Conservation (phyloP, 1,140 invertebrate species). For the Pachypsylla venusta region DNA sequence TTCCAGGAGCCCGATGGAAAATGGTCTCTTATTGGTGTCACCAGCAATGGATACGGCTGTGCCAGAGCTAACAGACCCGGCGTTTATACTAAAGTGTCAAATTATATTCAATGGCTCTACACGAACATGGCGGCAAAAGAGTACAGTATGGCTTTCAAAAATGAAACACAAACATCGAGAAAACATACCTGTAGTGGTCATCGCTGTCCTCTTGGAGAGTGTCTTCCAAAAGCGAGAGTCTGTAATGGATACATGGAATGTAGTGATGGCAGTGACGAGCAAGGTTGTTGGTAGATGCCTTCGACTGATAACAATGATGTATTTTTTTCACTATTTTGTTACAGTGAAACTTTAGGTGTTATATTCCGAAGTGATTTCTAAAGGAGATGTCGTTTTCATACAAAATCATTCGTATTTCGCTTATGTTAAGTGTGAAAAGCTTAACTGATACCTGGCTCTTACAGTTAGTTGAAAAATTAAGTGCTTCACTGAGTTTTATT, state of each 20-base stretch:
- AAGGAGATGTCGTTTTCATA: too few relatives aligned
- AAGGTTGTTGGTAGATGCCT: conserved; percentile 28
- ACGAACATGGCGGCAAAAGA: conserved; percentile 33
- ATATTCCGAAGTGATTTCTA: too few relatives aligned
- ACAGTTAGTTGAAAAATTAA: too few relatives aligned
- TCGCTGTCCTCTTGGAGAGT: conserved; percentile 58
- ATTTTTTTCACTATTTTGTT: too few relatives aligned
- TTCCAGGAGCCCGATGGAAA: conserved; percentile 36
- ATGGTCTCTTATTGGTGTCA: conserved; percentile 54
- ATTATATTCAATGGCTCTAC: conserved; percentile 63
- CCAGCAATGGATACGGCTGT: conserved; percentile 76
- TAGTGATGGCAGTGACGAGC: conserved; percentile 54
- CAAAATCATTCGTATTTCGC: too few relatives aligned
- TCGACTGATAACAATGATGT: too few relatives aligned
- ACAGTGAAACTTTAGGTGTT: too few relatives aligned
- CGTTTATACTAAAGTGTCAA: conserved; percentile 71
- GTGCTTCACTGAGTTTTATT: too few relatives aligned
- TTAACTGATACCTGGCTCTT: too few relatives aligned
- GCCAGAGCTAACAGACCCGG: conserved; percentile 66
- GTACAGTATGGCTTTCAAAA: neutral
- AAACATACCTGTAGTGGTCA: conserved; percentile 41
- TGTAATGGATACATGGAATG: conserved; percentile 65
- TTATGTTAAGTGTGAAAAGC: too few relatives aligned
- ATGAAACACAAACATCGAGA: neutral
- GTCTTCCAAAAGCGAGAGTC: conserved; percentile 46